These are phyloP conservation scores for Rhadina sibilatrix DNA, from an alignment of 2,113 vertebrate species.

Conservation along the genomic window DNA sequence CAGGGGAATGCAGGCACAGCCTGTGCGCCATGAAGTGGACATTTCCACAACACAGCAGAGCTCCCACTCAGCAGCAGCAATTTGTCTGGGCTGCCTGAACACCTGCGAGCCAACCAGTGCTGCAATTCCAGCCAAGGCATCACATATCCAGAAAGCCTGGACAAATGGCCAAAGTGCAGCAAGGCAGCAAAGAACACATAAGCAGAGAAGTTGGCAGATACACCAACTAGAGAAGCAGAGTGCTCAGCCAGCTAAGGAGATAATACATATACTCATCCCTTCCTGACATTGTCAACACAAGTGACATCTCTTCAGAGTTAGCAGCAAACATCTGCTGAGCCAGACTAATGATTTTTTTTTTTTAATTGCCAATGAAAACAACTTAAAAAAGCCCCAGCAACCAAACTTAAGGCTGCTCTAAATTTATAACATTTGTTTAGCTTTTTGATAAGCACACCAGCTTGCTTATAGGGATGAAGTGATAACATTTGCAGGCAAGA, in stretches of 20 bases:
- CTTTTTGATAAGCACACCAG: neutral
- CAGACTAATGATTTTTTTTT: neutral
- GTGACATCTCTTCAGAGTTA: neutral
- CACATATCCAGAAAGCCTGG: neutral
- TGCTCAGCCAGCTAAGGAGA: neutral
- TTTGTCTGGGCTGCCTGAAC: neutral
- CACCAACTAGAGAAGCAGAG: fast-evolving
- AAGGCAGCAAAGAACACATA: neutral
- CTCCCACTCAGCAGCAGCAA: neutral
- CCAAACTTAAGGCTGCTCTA: neutral
- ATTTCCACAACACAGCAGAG: neutral
- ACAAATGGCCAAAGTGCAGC: neutral
- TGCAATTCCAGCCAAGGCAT: neutral
- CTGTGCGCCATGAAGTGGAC: neutral
- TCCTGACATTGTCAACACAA: neutral
- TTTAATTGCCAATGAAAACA: neutral
- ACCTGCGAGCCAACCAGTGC: neutral
- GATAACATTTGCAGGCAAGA: neutral
- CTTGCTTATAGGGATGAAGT: neutral
- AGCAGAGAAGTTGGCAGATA: neutral
- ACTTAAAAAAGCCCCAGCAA: neutral
- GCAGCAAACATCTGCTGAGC: neutral
- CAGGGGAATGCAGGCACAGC: fast-evolving
- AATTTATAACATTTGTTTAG: neutral
- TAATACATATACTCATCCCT: neutral